Conservation (phyloP, 2,113 vertebrate species). For the Gnathonemus longibarbis region DNA sequence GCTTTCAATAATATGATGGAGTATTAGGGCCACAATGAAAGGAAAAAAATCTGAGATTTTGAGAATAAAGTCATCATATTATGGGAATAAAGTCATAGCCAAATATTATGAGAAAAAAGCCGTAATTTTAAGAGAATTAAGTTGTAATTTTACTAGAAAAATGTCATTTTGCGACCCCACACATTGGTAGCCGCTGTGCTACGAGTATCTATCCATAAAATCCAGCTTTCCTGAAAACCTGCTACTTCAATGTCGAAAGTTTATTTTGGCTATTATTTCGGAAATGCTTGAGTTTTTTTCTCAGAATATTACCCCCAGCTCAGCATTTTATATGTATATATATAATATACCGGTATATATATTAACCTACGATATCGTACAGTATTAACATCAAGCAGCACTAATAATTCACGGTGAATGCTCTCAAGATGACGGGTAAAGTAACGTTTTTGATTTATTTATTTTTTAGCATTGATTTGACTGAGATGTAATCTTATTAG, state of each 20-base stretch:
- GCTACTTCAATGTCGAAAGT: no score
- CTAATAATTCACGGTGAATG: no score
- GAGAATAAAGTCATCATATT: not conserved
- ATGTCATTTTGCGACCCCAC: not conserved
- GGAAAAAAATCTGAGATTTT: not conserved
- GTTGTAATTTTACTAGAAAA: not conserved
- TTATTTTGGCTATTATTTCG: no score
- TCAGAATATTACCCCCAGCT: no score
- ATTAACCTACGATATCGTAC: not conserved
- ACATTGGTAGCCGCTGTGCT: no score
- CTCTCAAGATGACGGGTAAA: not conserved
- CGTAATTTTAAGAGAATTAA: not conserved
- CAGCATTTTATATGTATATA: no score
- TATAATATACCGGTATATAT: no score
- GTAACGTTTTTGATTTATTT: not conserved
- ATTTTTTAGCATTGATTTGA: not conserved
- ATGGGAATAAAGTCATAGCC: not conserved
- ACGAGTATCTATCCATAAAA: no score
- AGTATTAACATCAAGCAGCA: not conserved
- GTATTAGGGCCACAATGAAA: not conserved
- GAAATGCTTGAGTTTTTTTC: no score
- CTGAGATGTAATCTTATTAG: not conserved
- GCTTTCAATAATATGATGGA: not conserved
- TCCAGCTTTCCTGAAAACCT: no score
- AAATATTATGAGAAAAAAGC: not conserved